Percentiles rank a stretch among this genome's conserved stretches.
Evolutionary conservation across 1,140 invertebrate species (phyloP).

Genomic region (Atta cephalotes): DNA sequence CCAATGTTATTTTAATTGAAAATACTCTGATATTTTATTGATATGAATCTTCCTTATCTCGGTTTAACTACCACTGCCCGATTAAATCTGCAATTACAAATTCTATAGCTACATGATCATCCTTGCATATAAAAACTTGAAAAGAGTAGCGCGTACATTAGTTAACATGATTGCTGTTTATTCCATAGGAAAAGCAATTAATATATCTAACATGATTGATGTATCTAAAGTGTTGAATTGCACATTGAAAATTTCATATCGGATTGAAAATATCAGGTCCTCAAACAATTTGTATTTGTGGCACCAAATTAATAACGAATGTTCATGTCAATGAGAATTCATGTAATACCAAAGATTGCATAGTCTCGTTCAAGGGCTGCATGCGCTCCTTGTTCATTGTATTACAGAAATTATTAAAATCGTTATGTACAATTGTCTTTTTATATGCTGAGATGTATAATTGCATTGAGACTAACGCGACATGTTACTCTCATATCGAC

Average conservation of each 20-base stretch:
- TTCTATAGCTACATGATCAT: conserved; percentile 58
- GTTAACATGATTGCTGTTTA: conserved; percentile 7
- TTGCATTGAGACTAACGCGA: conserved; percentile 69
- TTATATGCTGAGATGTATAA: conserved; percentile 71
- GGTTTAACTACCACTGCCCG: conserved; percentile 36
- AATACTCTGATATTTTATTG: conserved; percentile 58
- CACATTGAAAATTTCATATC: conserved; percentile 61
- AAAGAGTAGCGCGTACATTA: conserved; percentile 41
- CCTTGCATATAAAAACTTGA: conserved; percentile 51
- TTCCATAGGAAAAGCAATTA: conserved; percentile 20
- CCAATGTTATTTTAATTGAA: conserved; percentile 57
- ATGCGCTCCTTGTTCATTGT: conserved; percentile 31
- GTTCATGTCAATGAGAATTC: conserved; percentile 62
- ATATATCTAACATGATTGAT: conserved; percentile 25
- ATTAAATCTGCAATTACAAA: conserved; percentile 60
- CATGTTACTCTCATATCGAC: conserved; percentile 68
- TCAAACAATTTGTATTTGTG: conserved; percentile 59
- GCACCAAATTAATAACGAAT: conserved; percentile 58
- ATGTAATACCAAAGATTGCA: conserved; percentile 9
- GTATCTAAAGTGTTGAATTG: conserved; percentile 60
- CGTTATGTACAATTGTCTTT: conserved; percentile 75
- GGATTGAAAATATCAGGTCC: conserved; percentile 3
- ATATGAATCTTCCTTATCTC: conserved; percentile 61
- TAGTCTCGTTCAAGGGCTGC: conserved; percentile 10
- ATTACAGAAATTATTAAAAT: conserved; percentile 75